Evolutionary conservation across 2,888 invertebrate species (phyloP).

Genomic region (Molanna angustata): DNA sequence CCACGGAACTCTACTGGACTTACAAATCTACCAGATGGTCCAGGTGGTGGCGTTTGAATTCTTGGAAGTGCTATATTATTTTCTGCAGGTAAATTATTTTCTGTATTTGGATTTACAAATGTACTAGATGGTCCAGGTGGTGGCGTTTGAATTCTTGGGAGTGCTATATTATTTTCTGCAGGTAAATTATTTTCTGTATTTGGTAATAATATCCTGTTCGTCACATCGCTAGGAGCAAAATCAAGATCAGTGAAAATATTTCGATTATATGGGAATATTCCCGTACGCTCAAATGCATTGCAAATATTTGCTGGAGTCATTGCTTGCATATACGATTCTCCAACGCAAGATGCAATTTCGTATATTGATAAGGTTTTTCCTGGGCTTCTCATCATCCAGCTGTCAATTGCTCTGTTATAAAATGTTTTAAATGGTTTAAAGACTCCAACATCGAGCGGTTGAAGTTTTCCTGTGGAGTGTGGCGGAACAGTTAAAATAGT

Average conservation of each 20-base stretch:
- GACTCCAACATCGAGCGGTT: slow-evolving; percentile 5
- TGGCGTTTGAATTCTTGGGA: slow-evolving; percentile 2
- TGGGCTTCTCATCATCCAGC: not conserved
- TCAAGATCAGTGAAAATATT: slow-evolving; percentile 1
- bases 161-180: slow-evolving; percentile 1
- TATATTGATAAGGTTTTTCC: not conserved
- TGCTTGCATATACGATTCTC: not conserved
- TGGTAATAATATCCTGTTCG: not conserved
- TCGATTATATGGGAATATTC: slow-evolving; percentile 6
- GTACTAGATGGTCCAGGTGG: slow-evolving; percentile 1
- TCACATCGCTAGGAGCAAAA: slow-evolving; percentile 3
- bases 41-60: slow-evolving; percentile 5
- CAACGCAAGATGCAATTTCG: not conserved
- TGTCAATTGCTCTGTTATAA: slow-evolving; percentile 1
- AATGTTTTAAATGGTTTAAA: slow-evolving; percentile 2
- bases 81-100: slow-evolving; percentile 4
- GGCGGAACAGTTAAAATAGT: slow-evolving; percentile 4
- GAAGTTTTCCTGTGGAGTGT: not conserved
- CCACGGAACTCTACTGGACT: slow-evolving; percentile 4
- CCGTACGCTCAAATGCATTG: not conserved
- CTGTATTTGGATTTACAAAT: slow-evolving; percentile 3
- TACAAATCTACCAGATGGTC: slow-evolving; percentile 1
- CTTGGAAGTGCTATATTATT: not conserved
- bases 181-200: slow-evolving; percentile 5
- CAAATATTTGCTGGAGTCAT: not conserved